These are phyloP conservation scores for Passer domesticus DNA, from an alignment of 2,113 vertebrate species.

Conservation along the genomic window DNA sequence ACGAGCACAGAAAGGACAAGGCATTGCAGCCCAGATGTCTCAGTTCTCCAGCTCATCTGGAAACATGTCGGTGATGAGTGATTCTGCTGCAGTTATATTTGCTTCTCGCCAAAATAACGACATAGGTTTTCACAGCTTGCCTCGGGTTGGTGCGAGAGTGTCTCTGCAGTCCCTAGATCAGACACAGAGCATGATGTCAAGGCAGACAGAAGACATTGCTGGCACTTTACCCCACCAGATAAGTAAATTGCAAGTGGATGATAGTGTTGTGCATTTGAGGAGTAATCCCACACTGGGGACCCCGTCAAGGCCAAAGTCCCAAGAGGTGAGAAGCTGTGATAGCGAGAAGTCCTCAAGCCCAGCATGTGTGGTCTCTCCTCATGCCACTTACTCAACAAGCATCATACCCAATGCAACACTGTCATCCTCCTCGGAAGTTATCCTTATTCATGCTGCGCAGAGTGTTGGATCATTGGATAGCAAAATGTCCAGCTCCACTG, in stretches of 20 bases:
- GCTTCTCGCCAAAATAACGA: slow-evolving; percentile 75
- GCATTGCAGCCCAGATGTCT: slow-evolving; percentile 94
- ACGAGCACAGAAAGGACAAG: slow-evolving; percentile 91
- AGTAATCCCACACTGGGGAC: slow-evolving; percentile 62
- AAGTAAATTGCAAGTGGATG: slow-evolving; percentile 78
- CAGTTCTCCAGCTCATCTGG: slow-evolving; percentile 88
- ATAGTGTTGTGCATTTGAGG: slow-evolving; percentile 79
- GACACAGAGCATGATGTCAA: slow-evolving; percentile 71
- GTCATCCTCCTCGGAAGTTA: slow-evolving; percentile 84
- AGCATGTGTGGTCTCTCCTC: slow-evolving; percentile 86
- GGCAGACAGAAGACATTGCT: slow-evolving; percentile 70
- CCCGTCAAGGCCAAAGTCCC: slow-evolving; percentile 81
- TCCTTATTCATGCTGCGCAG: slow-evolving; percentile 80
- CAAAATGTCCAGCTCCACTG: slow-evolving; percentile 55
- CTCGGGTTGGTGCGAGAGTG: slow-evolving; percentile 82
- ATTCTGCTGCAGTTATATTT: slow-evolving; percentile 77
- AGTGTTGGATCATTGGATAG: slow-evolving; percentile 58
- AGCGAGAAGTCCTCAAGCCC: slow-evolving; percentile 70
- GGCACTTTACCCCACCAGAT: slow-evolving; percentile 73
- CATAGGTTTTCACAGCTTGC: slow-evolving; percentile 89
- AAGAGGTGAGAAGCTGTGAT: slow-evolving; percentile 80
- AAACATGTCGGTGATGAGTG: slow-evolving; percentile 86
- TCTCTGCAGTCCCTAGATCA: slow-evolving; percentile 83
- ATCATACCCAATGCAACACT: slow-evolving; percentile 90
- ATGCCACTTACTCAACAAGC: slow-evolving; percentile 86